Evolutionary conservation across 2,888 invertebrate species (phyloP), one percentile per base, ranked within the genome.

Genomic region (Saturnia pavonia): DNA sequence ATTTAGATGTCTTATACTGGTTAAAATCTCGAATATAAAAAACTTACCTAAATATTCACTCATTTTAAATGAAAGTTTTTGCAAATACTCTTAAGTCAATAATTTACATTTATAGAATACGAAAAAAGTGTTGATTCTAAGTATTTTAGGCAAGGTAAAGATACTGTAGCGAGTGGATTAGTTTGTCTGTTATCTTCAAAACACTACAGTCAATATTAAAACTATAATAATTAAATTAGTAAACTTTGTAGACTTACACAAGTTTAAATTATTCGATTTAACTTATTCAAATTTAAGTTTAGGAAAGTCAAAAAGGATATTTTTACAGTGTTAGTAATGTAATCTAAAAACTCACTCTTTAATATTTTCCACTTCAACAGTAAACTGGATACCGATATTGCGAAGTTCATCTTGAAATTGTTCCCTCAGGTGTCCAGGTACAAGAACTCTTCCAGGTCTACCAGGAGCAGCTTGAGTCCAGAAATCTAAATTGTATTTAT

Each of bases 301-400:
- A 51, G 16, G 14, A 16, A 48, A 16, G 14, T 3, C 16, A 48
- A 48, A 48, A 14, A 16, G 48, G 1, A 48, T 16, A 16, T 48
- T 14, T 48, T 48, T 45, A 12, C 12, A 45, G 1, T 12, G 45
- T 45, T 45, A 45, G 45, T 45, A 43, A 45, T 45, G 14, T 45
- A 45, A 12, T 45, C 14, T 45, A 2, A 51, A 51, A 0, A 85
- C 89, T 87, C 81, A 90, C 90, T 88, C 85, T 77, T 82, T 87
- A 69, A 90, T 80, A 76, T 90, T 88, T n/a, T 86, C 83, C 8
- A 80, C 77, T 27, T 78, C 74, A 16, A 88, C 73, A 43, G 73
- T 81, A 74, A 78, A 88, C 40, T 81, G 73, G 0, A 89, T 77
- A 12, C 80, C 81, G 67, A 79, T 75, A 3, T 73, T 70, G 0